Base-by-base conservation (phyloP, 2,888 invertebrate species). In the Drosophila quinaria region DNA sequence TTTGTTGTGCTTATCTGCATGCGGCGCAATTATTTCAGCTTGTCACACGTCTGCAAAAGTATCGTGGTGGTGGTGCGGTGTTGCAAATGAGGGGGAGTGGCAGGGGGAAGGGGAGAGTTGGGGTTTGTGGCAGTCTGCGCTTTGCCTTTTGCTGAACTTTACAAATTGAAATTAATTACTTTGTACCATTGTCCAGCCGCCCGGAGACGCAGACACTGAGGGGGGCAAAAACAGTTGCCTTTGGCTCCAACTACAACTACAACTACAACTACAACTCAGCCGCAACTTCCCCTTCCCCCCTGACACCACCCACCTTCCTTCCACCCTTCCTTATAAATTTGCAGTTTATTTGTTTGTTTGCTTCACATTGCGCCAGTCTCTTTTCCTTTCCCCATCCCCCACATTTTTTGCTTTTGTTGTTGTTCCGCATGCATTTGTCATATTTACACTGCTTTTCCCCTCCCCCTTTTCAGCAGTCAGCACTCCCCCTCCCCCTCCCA, bases 161-260 rank as follows among this genome's bases (percentile, higher is more conserved):
- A 83, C 87, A 90, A 88, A 89, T 87, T 78, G 85, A 90, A 90
- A 90, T 90, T 87, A 90, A 90, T 89, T 89, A 90, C 86, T 82
- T 77, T 74, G 70, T 78, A 70, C 70, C 69, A 75, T 73, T 82
- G 80, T 81, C 74, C 76, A 69, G 73, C 49, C 42, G 58, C 33
- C 42, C 41, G 25, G 25, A 1, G 41, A n/a, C 10, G 6, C 15
- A 3, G 31, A 10, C 8, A 15, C n/a, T 4, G 13, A 4, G 31
- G 56, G 56, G 39, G 35, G 4, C 5, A 15, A 51, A 56, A 46
- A 49, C 47, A 44, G 58, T 52, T 52, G 51, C 41, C 69, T 47
- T 55, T 64, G 50, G 54, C 22, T 25, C 39, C 58, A 56, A 19
- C 29, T 5, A n/a, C 44, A 22, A 4, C 22, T 22, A 15, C 46